These are phyloP conservation scores for Ctenomys sociabilis DNA, from an alignment of 2,113 vertebrate genomes.

Conservation along the genomic window DNA sequence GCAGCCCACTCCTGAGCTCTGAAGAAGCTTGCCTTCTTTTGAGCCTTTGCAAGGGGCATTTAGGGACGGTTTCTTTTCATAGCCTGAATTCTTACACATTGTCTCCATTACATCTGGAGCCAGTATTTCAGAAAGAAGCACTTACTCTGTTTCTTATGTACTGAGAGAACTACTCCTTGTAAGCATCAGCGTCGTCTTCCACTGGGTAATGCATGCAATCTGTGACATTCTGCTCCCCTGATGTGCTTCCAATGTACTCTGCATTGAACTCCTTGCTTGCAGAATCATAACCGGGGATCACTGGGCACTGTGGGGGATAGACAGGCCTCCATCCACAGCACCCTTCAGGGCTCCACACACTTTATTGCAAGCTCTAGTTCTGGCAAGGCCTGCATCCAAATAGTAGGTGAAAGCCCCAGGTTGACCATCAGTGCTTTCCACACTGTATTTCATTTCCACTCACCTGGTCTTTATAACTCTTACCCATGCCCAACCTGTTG, in stretches of 20 bases:
- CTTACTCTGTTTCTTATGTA: background rate
- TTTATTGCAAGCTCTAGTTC: background rate
- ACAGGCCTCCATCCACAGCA: background rate
- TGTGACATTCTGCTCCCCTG: background rate
- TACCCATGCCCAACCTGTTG: background rate
- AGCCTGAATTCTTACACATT: background rate
- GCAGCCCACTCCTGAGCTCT: background rate
- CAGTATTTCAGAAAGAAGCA: no score
- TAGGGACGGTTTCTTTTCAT: background rate
- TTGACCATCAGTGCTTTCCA: background rate
- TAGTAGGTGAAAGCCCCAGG: background rate
- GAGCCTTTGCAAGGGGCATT: background rate
- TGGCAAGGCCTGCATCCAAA: background rate
- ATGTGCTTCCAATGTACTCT: background rate
- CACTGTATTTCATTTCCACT: background rate
- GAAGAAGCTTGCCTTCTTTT: background rate
- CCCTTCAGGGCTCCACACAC: background rate
- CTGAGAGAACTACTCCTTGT: background rate
- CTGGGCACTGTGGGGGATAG: background rate
- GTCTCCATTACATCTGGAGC: background rate
- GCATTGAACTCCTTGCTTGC: background rate
- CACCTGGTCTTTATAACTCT: background rate
- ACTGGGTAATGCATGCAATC: background rate
- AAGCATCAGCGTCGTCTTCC: background rate
- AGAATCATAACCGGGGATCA: background rate